Evolutionary conservation across 1,140 invertebrate genomes (phyloP).

Genomic region (Epicauta chinensis): DNA sequence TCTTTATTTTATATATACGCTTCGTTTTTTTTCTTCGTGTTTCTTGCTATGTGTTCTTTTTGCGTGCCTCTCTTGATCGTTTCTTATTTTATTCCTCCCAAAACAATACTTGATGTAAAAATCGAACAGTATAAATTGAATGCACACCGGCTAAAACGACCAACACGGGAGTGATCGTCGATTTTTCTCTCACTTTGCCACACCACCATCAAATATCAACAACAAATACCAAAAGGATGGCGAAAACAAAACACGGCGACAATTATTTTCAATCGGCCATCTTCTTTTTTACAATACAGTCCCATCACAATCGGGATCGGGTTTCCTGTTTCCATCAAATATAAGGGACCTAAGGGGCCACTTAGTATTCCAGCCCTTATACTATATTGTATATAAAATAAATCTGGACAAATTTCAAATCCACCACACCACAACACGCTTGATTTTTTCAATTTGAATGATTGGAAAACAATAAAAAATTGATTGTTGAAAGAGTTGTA

Average conservation of each 20-base stretch:
- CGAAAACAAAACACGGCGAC: slow-evolving; percentile 32
- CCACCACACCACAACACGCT: too few relatives aligned
- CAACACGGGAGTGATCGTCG: slow-evolving; percentile 26
- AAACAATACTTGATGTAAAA: slow-evolving; percentile 30
- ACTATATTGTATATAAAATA: slow-evolving; percentile 22
- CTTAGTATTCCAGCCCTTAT: slow-evolving; percentile 27
- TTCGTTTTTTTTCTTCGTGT: too few relatives aligned
- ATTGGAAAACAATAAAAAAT: too few relatives aligned
- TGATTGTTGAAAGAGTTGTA: slow-evolving; percentile 9
- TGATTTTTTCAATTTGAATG: too few relatives aligned
- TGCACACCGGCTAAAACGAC: slow-evolving; percentile 28
- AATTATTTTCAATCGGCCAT: slow-evolving; percentile 37
- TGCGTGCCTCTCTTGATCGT: not conserved
- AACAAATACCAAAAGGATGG: too few relatives aligned
- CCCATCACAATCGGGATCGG: slow-evolving; percentile 19
- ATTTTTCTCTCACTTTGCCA: slow-evolving; percentile 19
- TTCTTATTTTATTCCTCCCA: slow-evolving; percentile 33
- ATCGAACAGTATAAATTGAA: slow-evolving; percentile 36
- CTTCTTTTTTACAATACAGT: slow-evolving; percentile 20
- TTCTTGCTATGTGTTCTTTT: too few relatives aligned
- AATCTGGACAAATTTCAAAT: slow-evolving; percentile 30
- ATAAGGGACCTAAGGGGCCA: slow-evolving; percentile 16
- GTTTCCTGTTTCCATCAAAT: slow-evolving; percentile 27
- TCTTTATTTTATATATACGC: too few relatives aligned
- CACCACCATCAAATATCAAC: slow-evolving; percentile 19